Percentiles rank a stretch among this genome's conserved stretches.
Conservation (phyloP, 2,113 vertebrate genomes). For the Coracopsis vasa region DNA sequence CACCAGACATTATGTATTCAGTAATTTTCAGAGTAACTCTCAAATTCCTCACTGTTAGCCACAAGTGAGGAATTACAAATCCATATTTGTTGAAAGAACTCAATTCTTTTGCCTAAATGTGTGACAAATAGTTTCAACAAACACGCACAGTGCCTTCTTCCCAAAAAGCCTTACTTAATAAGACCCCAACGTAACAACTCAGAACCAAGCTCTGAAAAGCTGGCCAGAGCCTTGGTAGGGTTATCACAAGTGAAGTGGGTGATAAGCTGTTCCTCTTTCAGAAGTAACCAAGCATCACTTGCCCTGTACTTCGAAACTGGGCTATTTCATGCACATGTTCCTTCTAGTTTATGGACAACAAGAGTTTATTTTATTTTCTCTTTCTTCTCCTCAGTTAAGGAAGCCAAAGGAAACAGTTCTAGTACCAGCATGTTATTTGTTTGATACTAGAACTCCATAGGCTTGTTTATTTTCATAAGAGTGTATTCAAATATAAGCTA, state of each 20-base stretch:
- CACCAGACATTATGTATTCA: not conserved
- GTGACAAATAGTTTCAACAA: not conserved
- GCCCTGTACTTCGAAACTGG: not conserved
- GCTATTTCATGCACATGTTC: not conserved
- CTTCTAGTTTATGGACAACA: not conserved
- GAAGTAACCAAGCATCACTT: not conserved
- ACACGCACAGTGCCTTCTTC: not conserved
- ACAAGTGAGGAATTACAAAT: not conserved
- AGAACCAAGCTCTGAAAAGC: not conserved
- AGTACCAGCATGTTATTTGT: not conserved
- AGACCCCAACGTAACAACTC: not conserved
- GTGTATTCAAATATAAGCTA: not conserved
- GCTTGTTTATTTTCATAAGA: conserved; percentile 2
- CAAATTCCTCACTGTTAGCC: not conserved
- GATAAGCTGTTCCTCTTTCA: not conserved
- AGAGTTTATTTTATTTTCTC: not conserved
- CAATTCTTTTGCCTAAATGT: not conserved
- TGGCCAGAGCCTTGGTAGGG: not conserved
- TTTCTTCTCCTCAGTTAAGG: not conserved
- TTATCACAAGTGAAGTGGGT: not conserved
- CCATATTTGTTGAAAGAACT: not conserved
- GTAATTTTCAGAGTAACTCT: not conserved
- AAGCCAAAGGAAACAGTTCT: not conserved
- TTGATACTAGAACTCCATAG: not conserved
- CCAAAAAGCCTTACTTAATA: not conserved